phyloP scores from a whole-genome alignment of 2,797 vertebrate species.

The Hephaestus fuliginosus region DNA sequence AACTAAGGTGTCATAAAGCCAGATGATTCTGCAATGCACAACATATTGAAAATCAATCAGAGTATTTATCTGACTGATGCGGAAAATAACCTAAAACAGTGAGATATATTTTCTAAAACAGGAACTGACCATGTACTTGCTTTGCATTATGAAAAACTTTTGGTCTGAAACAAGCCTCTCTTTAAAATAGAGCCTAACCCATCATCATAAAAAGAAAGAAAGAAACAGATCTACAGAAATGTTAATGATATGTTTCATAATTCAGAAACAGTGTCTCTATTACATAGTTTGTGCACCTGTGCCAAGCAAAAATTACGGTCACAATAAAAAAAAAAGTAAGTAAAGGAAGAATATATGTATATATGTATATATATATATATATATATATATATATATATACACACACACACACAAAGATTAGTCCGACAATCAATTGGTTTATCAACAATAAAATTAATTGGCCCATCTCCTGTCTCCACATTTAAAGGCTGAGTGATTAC shows the following conservation, averaged over 20 bases:
- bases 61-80: not conserved
- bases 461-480: not conserved
- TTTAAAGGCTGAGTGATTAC: slow-evolving; percentile 75
- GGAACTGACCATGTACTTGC: not conserved
- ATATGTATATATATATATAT: too few species aligned
- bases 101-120: not conserved
- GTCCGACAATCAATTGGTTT: not conserved
- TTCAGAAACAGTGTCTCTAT: not conserved
- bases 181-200: not conserved
- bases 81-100: not conserved
- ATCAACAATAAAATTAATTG: too few species aligned
- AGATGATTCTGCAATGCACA: too few species aligned
- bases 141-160: not conserved
- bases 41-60: too few species aligned
- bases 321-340: not conserved
- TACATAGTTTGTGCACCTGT: not conserved
- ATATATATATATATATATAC: too few species aligned
- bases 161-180: not conserved
- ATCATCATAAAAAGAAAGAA: not conserved
- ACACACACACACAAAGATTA: too few species aligned
- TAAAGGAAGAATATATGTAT: not conserved
- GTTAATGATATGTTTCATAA: not conserved
- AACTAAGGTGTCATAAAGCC: not conserved
- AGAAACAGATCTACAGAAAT: not conserved
- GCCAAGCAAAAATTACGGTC: too few species aligned